Base-by-base conservation (phyloP, 2,888 invertebrate species). In the Pachycephus smyrnensis region DNA sequence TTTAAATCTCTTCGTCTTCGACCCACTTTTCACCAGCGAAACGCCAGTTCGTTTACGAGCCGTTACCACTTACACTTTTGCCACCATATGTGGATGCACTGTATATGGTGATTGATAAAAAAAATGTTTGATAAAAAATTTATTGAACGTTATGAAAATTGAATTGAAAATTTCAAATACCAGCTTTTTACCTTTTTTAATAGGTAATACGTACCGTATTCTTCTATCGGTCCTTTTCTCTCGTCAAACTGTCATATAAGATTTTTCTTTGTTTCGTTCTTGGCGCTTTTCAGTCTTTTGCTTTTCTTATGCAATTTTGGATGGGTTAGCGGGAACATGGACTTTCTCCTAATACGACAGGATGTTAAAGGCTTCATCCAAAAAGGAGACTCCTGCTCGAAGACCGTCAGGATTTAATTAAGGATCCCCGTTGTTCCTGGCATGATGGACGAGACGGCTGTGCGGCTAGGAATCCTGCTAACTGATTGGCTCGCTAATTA, bases 381-480 rank as follows among this genome's bases (percentile, higher is more conserved):
- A 55, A 55, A 55, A 55, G 55, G 23, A 9, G 55, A 55, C 55
- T 55, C 55, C 55, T 23, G 55, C 55, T 55, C 55, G 55, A 55
- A 23, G 15, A 23, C 23, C 55, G 55, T 55, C 55, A 55, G 55
- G 23, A 15, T 71, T 71, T 71, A 71, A 71, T 71, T 71, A 71
- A 71, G 71, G 33, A 71, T 71, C 33, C 71, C 33, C 31, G 32
- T 71, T 33, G 71, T 71, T 71, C 31, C 71, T 71, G 71, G 33
- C 31, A 71, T 71, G 71, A 71, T 71, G 71, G 71, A 71, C 71
- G 55, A 71, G 71, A 31, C 71, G 71, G n/a, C 71, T 33, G 71
- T 55, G 33, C 71, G 71, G 32, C 71, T 33, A 31, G 71, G 71
- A 32, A 31, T 71, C 33, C 12, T 33, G 71, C 33, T 33, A 33